These are phyloP conservation scores for Lepidonotus clava DNA, from an alignment of 2,888 invertebrate genomes.

Conservation along the genomic window DNA sequence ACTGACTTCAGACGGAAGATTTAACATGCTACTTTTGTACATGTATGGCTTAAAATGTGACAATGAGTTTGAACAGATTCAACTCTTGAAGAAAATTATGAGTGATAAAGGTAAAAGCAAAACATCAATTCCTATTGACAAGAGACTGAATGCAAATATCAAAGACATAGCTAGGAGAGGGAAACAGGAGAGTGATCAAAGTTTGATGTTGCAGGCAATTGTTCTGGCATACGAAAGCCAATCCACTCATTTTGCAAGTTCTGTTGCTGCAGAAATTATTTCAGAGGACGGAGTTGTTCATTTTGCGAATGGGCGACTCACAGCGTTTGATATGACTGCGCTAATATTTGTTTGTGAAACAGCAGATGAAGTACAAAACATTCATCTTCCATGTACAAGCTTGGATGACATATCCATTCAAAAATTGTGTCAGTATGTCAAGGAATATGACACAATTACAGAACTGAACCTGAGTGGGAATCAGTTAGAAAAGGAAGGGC, in stretches of 20 bases:
- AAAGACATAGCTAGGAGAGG: background rate
- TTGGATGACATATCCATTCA: background rate
- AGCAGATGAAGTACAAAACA: background rate
- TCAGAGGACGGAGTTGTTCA: background rate
- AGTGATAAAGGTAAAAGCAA: background rate
- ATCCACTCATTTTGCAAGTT: background rate
- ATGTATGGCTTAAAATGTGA: background rate
- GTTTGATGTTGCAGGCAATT: background rate
- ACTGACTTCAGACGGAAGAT: background rate
- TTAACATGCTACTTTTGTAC: background rate
- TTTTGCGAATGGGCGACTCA: background rate
- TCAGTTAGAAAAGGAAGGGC: background rate
- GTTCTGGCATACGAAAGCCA: background rate
- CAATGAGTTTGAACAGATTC: background rate
- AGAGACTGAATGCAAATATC: background rate
- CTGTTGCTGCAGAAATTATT: background rate
- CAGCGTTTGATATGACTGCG: background rate
- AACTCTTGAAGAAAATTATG: background rate
- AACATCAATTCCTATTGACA: constrained; percentile 5
- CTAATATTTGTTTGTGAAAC: background rate
- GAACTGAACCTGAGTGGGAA: background rate
- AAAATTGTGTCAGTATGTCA: background rate
- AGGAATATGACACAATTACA: background rate
- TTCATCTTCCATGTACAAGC: background rate
- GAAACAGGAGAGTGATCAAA: background rate